phyloP scores from a whole-genome alignment of 2,113 vertebrate genomes.

The Lophochroa leadbeateri region DNA sequence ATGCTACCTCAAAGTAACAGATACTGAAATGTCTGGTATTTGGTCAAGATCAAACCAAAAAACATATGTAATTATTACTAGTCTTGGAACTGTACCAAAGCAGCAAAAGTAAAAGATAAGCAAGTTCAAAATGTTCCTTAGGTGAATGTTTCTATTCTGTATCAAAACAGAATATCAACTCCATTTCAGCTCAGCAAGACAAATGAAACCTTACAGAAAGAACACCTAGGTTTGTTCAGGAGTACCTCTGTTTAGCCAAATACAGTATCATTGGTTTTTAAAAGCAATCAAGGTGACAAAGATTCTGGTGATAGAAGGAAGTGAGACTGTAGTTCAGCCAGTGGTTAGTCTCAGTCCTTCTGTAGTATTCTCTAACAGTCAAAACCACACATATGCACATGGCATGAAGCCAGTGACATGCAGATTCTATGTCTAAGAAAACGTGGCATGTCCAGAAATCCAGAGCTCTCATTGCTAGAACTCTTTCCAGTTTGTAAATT shows the following conservation, averaged over 20 bases:
- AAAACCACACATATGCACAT: fast-evolving
- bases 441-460: not conserved
- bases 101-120: not conserved
- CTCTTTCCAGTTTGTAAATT: not conserved
- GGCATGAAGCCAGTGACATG: fast-evolving
- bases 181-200: not conserved
- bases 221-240: not conserved
- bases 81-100: not conserved
- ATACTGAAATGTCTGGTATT: not conserved
- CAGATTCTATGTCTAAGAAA: not conserved
- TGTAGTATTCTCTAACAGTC: not conserved
- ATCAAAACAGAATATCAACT: not conserved
- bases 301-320: not conserved
- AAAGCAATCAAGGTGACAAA: not conserved
- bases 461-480: not conserved
- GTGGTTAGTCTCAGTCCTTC: not conserved
- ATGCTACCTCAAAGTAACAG: not conserved
- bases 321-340: not conserved
- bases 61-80: not conserved
- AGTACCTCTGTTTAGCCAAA: not conserved
- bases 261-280: not conserved
- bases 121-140: not conserved
- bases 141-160: not conserved
- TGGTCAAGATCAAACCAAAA: not conserved
- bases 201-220: not conserved